phyloP scores from a whole-genome alignment of 2,888 invertebrate genomes.

The Plutella xylostella region DNA sequence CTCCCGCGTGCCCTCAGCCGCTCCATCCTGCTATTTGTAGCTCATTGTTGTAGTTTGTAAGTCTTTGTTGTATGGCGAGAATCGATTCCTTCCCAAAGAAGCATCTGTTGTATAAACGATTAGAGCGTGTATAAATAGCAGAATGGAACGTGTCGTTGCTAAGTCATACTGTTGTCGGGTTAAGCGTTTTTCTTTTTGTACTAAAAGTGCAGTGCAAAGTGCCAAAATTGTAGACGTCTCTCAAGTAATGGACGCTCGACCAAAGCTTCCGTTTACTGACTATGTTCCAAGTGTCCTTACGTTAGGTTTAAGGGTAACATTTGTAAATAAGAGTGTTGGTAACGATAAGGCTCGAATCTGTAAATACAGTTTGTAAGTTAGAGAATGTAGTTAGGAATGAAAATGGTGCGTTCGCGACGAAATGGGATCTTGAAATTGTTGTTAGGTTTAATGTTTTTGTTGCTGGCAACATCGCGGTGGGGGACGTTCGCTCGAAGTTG shows the following conservation, averaged over 20 bases:
- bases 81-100: background rate
- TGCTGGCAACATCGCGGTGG: slow-evolving; percentile 4
- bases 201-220: slow-evolving; percentile 13
- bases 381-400: slow-evolving; percentile 8
- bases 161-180: slow-evolving; percentile 4
- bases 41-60: background rate
- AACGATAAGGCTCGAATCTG: slow-evolving; percentile 34
- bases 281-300: slow-evolving; percentile 60
- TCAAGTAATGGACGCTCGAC: slow-evolving; percentile 21
- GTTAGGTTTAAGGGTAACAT: slow-evolving; percentile 36
- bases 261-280: slow-evolving; percentile 29
- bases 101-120: background rate
- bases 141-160: background rate
- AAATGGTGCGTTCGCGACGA: slow-evolving; percentile 1
- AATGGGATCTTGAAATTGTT: background rate
- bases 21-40: background rate
- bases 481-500: background rate
- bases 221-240: slow-evolving; percentile 17
- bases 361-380: slow-evolving; percentile 26
- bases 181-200: slow-evolving; percentile 3
- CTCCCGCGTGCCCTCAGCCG: slow-evolving; percentile 5
- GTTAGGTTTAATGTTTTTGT: slow-evolving; percentile 5
- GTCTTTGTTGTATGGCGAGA: background rate
- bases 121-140: background rate
- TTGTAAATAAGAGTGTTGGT: slow-evolving; percentile 26